Conservation (phyloP, 1,140 invertebrate genomes). For the Belonocnema kinseyi region DNA sequence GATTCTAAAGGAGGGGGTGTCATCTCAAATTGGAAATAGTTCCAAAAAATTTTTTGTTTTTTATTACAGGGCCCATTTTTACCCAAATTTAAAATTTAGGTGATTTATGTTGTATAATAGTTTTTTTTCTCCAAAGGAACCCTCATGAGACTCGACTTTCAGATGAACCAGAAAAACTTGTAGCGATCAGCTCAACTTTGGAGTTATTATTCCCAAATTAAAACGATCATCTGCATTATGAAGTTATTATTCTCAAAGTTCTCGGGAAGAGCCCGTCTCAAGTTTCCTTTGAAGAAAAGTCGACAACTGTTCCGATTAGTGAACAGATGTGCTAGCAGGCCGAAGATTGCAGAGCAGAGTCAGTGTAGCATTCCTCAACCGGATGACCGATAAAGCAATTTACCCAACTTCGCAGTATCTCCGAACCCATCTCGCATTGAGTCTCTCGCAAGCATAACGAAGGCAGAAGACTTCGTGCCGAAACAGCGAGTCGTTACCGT, state of each 20-base stretch:
- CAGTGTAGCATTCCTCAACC: slow-evolving; percentile 17
- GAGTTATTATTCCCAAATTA: no score
- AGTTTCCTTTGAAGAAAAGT: not conserved
- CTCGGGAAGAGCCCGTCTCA: not conserved
- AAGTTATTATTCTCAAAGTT: not conserved
- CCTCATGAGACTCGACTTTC: no score
- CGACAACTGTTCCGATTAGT: slow-evolving; percentile 2
- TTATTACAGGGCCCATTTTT: no score
- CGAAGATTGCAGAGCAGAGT: not conserved
- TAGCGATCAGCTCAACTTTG: no score
- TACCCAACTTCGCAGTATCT: slow-evolving; percentile 19
- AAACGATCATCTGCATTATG: not conserved
- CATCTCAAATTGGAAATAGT: no score
- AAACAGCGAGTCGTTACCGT: slow-evolving; percentile 37
- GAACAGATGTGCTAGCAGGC: slow-evolving; percentile 1
- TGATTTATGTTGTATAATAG: no score
- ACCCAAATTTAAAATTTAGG: no score
- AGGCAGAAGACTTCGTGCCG: slow-evolving; percentile 36
- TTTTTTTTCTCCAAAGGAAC: no score
- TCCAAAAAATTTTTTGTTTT: no score
- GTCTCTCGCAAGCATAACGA: slow-evolving; percentile 26
- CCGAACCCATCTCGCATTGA: slow-evolving; percentile 3
- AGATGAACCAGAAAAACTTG: no score
- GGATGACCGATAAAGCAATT: slow-evolving; percentile 31
- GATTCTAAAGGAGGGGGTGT: no score